A percentile compares a stretch with the other conserved stretches of the same genome.
Evolutionary conservation across 2,888 invertebrate genomes (phyloP).

Genomic region (Eumerus sabulonum): DNA sequence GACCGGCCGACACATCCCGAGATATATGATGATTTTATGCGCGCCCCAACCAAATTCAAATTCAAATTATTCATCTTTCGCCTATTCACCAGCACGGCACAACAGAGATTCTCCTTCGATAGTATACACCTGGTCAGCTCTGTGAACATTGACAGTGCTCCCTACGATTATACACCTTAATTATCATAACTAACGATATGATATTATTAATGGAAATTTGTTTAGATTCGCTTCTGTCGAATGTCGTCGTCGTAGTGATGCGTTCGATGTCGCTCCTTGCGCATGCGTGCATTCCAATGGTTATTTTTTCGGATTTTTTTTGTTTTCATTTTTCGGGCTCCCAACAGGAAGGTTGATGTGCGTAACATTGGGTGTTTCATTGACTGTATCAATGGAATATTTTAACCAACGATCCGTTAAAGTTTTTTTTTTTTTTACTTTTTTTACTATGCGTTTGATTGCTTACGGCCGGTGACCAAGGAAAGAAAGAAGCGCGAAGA

Average conservation of each 20-base stretch:
- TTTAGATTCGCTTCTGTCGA: slow-evolving; percentile 45
- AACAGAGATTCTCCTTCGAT: slow-evolving; percentile 45
- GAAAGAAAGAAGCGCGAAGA: slow-evolving; percentile 16
- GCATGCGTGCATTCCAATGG: slow-evolving; percentile 40
- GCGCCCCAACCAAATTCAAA: slow-evolving; percentile 64
- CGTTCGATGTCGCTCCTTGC: background rate
- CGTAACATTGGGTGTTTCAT: slow-evolving; percentile 67
- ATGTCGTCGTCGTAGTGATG: background rate
- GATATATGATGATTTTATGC: slow-evolving; percentile 69
- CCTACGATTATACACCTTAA: slow-evolving; percentile 67
- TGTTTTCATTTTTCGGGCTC: slow-evolving; percentile 34
- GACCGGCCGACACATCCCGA: slow-evolving; percentile 64
- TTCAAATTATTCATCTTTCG: slow-evolving; percentile 64
- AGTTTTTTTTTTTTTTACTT: slow-evolving; percentile 34
- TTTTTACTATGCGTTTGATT: slow-evolving; percentile 16
- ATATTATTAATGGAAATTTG: slow-evolving; percentile 68
- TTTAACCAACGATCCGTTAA: slow-evolving; percentile 46
- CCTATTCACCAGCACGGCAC: slow-evolving; percentile 47
- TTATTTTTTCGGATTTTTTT: slow-evolving; percentile 6
- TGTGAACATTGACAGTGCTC: slow-evolving; percentile 60
- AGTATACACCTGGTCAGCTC: slow-evolving; percentile 60
- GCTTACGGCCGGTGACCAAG: slow-evolving; percentile 18
- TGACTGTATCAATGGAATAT: slow-evolving; percentile 64
- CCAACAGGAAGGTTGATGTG: slow-evolving; percentile 55
- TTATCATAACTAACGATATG: slow-evolving; percentile 69